Evolutionary conservation across 2,113 vertebrate genomes (phyloP).

Genomic region (Mellivora capensis): DNA sequence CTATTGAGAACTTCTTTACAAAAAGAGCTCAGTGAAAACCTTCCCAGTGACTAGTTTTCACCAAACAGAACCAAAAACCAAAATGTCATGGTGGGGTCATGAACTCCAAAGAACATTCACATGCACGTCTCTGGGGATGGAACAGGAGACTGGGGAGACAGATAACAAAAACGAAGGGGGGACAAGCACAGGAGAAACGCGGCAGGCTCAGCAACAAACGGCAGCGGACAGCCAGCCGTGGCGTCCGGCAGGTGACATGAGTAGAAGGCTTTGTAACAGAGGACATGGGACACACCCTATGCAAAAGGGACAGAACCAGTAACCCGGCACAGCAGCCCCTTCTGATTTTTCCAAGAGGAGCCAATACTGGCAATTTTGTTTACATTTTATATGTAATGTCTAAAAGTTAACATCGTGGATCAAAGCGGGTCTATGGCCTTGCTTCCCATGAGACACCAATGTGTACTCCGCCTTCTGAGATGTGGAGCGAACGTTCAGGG

Average conservation of each 20-base stretch:
- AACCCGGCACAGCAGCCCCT: neutral
- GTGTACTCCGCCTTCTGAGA: neutral
- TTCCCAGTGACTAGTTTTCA: neutral
- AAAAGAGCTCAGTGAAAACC: neutral
- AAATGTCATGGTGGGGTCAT: neutral
- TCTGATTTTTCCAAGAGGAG: neutral
- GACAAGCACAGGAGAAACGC: neutral
- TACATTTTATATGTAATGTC: neutral
- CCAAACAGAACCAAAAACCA: neutral
- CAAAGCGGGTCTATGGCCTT: neutral
- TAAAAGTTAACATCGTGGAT: neutral
- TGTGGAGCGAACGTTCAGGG: neutral
- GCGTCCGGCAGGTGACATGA: fast-evolving
- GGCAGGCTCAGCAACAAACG: neutral
- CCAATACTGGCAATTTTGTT: neutral
- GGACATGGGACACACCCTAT: neutral
- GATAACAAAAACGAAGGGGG: neutral
- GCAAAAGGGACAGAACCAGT: fast-evolving
- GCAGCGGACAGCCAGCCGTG: fast-evolving
- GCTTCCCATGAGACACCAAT: neutral
- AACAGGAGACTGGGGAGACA: neutral
- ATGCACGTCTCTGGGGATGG: fast-evolving
- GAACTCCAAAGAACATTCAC: fast-evolving
- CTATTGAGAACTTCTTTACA: neutral
- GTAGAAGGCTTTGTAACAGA: neutral